Percentiles rank a stretch among this genome's conserved stretches.
Conservation (phyloP, 2,888 invertebrate genomes). For the Dryococelus australis region DNA sequence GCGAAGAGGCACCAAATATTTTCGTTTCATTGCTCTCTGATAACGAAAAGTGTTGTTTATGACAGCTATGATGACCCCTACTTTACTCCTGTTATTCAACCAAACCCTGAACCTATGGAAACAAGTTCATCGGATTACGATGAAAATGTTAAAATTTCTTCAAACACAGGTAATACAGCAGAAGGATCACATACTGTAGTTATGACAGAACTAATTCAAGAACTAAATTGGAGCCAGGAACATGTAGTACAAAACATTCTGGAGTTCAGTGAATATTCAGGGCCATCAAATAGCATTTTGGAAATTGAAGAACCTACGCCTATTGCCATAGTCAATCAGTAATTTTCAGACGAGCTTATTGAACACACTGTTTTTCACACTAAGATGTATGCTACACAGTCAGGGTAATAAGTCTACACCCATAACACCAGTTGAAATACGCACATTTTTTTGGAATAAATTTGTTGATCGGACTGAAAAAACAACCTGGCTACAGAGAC, state of each 20-base stretch:
- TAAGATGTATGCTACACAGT: slow-evolving; percentile 26
- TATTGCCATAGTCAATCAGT: neutral
- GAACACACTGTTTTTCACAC: slow-evolving; percentile 26
- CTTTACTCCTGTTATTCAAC: neutral
- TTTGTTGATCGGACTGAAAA: slow-evolving; percentile 30
- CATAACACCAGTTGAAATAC: slow-evolving; percentile 25
- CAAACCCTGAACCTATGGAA: neutral
- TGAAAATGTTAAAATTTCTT: neutral
- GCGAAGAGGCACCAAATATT: neutral
- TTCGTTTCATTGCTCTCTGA: neutral
- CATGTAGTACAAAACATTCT: neutral
- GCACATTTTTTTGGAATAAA: slow-evolving; percentile 28
- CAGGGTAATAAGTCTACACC: slow-evolving; percentile 13
- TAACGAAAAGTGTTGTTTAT: neutral
- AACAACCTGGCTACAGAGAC: slow-evolving; percentile 30
- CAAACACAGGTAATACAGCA: neutral
- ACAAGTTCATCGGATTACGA: neutral
- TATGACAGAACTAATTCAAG: neutral
- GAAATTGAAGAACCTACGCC: neutral
- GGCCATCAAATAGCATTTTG: neutral
- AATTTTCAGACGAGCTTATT: neutral
- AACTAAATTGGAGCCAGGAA: neutral
- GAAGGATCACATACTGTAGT: neutral
- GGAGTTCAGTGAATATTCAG: neutral
- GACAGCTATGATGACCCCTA: neutral